A percentile compares a stretch with the other conserved stretches of the same genome.
Evolutionary conservation across 2,888 invertebrate genomes (phyloP).

Genomic region (Leucania comma): DNA sequence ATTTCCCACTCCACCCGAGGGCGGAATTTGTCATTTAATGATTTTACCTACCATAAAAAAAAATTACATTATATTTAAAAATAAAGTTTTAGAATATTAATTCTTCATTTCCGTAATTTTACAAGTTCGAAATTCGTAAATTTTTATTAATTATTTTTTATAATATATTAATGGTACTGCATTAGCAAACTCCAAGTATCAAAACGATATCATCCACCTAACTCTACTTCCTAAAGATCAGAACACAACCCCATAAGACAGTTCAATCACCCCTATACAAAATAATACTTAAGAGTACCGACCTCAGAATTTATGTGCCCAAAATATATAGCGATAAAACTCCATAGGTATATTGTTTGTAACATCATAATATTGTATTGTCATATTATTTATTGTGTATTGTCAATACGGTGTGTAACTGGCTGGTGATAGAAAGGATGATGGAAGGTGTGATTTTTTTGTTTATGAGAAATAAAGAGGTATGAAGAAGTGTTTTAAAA

Average conservation of each 20-base stretch:
- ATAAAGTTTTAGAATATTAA: no score
- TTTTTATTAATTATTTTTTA: not conserved
- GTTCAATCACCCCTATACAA: slow-evolving; percentile 80
- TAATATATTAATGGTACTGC: not conserved
- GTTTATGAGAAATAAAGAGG: slow-evolving; percentile 9
- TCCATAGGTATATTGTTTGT: slow-evolving; percentile 73
- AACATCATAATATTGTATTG: slow-evolving; percentile 89
- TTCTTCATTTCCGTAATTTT: no score
- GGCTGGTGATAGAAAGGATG: not conserved
- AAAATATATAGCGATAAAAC: slow-evolving; percentile 83
- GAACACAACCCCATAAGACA: slow-evolving; percentile 57
- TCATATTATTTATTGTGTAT: slow-evolving; percentile 81
- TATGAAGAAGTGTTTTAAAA: slow-evolving; percentile 37
- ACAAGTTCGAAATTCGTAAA: no score
- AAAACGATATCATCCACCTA: slow-evolving; percentile 61
- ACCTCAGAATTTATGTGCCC: slow-evolving; percentile 83
- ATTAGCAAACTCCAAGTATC: slow-evolving; percentile 65
- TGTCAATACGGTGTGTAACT: slow-evolving; percentile 51
- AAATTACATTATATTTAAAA: no score
- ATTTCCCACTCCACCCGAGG: no score
- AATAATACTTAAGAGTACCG: slow-evolving; percentile 73
- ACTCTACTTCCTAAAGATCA: slow-evolving; percentile 25
- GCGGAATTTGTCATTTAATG: no score
- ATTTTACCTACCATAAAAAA: no score
- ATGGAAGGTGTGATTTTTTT: slow-evolving; percentile 19